Conservation (phyloP, 2,888 invertebrate species). For the Salpingus planirostris region DNA sequence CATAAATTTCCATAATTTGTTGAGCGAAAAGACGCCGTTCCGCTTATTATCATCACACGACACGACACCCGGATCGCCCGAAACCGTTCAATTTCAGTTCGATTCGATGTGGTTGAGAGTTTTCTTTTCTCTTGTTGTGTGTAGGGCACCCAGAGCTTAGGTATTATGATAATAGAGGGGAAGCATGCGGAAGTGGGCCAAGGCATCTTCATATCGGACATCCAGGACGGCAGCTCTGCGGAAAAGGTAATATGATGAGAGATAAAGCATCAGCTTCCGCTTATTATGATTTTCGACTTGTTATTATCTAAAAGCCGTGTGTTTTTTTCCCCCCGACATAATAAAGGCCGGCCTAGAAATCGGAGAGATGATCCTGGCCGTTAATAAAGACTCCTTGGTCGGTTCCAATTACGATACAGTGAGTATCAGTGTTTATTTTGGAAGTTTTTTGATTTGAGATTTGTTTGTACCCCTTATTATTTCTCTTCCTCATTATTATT, state of each 20-base stretch:
- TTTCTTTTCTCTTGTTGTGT: conserved; percentile 21
- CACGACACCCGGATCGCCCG: no score
- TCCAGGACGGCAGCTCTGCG: conserved; percentile 83
- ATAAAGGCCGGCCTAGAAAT: conserved; percentile 87
- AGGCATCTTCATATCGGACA: conserved; percentile 88
- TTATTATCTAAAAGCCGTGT: conserved; percentile 6
- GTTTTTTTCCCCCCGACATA: no score
- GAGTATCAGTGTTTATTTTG: no score
- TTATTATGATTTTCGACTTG: conserved; percentile 12
- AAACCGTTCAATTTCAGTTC: no score
- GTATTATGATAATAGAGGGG: conserved; percentile 93
- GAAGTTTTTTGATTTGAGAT: no score
- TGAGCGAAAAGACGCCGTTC: no score
- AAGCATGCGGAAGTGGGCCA: conserved; percentile 86
- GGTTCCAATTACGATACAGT: conserved; percentile 84
- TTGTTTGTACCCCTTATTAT: neutral
- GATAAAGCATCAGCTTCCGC: conserved; percentile 7
- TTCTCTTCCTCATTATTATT: neutral
- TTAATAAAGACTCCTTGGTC: conserved; percentile 85
- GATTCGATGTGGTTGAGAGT: neutral
- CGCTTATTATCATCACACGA: no score
- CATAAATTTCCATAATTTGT: no score
- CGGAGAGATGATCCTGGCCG: conserved; percentile 94
- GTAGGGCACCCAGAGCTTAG: conserved; percentile 71
- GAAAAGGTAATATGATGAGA: conserved; percentile 69